Base-by-base conservation (phyloP, 2,113 vertebrate species). In the Poecilia latipinna region DNA sequence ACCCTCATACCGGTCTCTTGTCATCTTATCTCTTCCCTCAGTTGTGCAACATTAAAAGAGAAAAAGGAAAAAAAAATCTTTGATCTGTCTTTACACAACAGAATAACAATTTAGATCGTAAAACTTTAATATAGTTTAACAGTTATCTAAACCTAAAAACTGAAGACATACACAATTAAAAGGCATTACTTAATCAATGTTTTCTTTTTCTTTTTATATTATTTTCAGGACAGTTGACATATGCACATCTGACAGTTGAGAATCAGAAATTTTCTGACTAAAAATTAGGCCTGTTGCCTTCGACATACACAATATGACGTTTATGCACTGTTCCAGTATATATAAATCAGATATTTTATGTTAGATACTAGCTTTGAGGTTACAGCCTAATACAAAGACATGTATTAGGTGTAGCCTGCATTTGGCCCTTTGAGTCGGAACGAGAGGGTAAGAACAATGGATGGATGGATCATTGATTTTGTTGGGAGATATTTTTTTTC, bases 11-110 rank as follows among this genome's bases (percentile, higher is more conserved):
- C 26, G 61, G 15, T 37, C 35, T 67, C n/a, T 76, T 75, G 77
- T 82, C 85, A 57, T 83, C 61, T 70, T 33, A 8, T n/a, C 42
- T 24, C 54, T 62, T 74, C 66, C 77, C 78, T 60, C 11, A 28
- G 66, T 65, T 72, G 54, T 72, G 68, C 65, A 81, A 76, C 83
- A 84, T 79, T 85, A 78, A 76, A 74, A 37, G 35, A 37, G 35
- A 37, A 37, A 37, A 37, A 37, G 10, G 1, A 2, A 72, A 79
- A 69, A 29, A 66, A 65, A 22, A 29, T 61, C 63, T 80, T 67
- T 87, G 72, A 91, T 91, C 75, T 77, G 64, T 76, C 83, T 31
- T 76, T 71, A 76, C 77, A 78, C 42, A 51, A 87, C 76, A 82
- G 67, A 70, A 80, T 74, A 28, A 63, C 80, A 80, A 89, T 80